Evolutionary conservation across 2,113 vertebrate genomes (phyloP).

Genomic region (Amblyornis subalaris): DNA sequence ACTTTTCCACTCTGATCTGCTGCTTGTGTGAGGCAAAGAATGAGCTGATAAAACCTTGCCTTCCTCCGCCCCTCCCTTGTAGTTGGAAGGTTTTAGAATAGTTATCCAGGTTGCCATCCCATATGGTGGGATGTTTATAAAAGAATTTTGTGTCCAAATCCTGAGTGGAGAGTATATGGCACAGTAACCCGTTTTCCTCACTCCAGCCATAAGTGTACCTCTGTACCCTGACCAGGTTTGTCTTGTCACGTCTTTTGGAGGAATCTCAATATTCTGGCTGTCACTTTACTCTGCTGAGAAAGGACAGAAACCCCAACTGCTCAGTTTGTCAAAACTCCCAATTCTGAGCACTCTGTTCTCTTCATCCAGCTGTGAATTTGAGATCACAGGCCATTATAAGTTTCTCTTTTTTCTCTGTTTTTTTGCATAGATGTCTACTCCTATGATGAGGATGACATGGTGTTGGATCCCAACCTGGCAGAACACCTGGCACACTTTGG

Average conservation of each 20-base stretch:
- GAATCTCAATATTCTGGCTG: not conserved
- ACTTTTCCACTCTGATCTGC: not conserved
- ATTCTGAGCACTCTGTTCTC: not conserved
- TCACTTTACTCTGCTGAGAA: not conserved
- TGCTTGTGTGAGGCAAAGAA: not conserved
- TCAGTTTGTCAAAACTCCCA: not conserved
- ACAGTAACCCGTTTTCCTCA: not conserved
- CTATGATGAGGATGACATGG: slow-evolving; percentile 98
- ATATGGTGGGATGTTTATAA: not conserved
- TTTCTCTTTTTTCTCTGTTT: not conserved
- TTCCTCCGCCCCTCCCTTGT: not conserved
- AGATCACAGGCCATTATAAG: not conserved
- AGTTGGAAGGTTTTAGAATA: not conserved
- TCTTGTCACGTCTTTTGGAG: not conserved
- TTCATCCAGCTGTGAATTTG: not conserved
- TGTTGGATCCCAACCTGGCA: slow-evolving; percentile 90
- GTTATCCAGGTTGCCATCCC: not conserved
- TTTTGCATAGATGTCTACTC: slow-evolving; percentile 87
- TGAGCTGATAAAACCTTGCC: not conserved
- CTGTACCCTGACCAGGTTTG: not conserved
- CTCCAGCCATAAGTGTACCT: not conserved
- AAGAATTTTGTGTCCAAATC: not conserved
- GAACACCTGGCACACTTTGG: slow-evolving; percentile 95
- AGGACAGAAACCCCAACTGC: not conserved
- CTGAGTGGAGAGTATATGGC: not conserved